A percentile compares a stretch with the other conserved stretches of the same genome.
Evolutionary conservation across 2,888 invertebrate genomes (phyloP).

Genomic region (Brachyptera putata): DNA sequence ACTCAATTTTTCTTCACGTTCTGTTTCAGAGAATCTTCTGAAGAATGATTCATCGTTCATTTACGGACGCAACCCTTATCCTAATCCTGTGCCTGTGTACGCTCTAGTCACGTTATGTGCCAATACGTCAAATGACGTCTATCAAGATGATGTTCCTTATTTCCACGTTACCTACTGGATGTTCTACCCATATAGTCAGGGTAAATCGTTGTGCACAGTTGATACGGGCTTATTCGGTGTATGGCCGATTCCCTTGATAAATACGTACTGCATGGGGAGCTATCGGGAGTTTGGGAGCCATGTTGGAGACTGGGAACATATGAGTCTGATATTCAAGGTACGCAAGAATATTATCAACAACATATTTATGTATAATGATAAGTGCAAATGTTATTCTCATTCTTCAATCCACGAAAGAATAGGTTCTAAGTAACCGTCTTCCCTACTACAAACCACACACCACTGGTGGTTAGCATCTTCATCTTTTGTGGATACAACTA

Average conservation of each 20-base stretch:
- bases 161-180: slow-evolving; percentile 67
- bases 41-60: slow-evolving; percentile 53
- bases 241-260: slow-evolving; percentile 56
- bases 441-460: too few species aligned
- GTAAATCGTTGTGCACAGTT: slow-evolving; percentile 51
- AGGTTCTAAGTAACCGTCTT: too few species aligned
- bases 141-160: slow-evolving; percentile 37
- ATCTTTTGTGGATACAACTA: too few species aligned
- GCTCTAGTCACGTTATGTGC: slow-evolving; percentile 53
- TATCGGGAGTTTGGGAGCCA: slow-evolving; percentile 58
- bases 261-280: slow-evolving; percentile 55
- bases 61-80: slow-evolving; percentile 55
- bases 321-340: slow-evolving; percentile 56
- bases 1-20: too few species aligned
- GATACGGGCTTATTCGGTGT: slow-evolving; percentile 51
- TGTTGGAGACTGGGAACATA: slow-evolving; percentile 66
- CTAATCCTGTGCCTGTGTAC: slow-evolving; percentile 49
- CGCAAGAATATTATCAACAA: slow-evolving; percentile 14
- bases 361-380: background rate
- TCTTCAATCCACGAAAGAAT: too few species aligned
- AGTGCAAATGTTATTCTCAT: too few species aligned
- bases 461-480: too few species aligned
- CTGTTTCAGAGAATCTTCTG: slow-evolving; percentile 45
- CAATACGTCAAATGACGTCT: background rate
- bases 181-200: slow-evolving; percentile 65